Evolutionary conservation across 2,888 invertebrate genomes (phyloP).

Genomic region (Calephelis perditalis): DNA sequence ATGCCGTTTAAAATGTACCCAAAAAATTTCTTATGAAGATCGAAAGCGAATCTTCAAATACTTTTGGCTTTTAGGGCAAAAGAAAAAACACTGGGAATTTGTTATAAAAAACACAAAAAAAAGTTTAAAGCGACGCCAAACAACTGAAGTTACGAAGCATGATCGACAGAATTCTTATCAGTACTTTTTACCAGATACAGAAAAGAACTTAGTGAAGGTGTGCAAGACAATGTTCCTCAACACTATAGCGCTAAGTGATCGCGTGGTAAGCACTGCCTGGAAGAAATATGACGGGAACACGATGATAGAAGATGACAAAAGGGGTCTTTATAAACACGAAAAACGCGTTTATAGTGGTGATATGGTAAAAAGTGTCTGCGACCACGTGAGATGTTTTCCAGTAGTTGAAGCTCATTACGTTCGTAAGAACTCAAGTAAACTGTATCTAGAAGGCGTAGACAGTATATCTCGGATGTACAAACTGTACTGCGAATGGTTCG

Average conservation of each 20-base stretch:
- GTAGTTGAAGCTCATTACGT: constrained; percentile 25
- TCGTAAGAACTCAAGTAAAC: constrained; percentile 25
- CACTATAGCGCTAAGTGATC: constrained; percentile 24
- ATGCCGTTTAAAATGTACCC: too few species aligned
- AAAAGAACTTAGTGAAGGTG: background rate
- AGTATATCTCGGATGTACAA: constrained; percentile 23
- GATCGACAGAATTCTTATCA: background rate
- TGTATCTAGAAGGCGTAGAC: constrained; percentile 25
- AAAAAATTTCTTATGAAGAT: too few species aligned
- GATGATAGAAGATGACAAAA: constrained; percentile 16
- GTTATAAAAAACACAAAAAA: background rate
- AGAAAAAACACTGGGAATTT: too few species aligned
- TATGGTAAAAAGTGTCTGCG: constrained; percentile 22
- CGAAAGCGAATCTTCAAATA: too few species aligned
- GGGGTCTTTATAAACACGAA: constrained; percentile 18
- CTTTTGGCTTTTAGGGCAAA: too few species aligned
- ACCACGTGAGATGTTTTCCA: constrained; percentile 25
- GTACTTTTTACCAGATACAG: background rate
- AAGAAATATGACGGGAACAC: constrained; percentile 20
- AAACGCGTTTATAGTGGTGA: constrained; percentile 15
- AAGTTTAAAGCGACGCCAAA: constrained; percentile 9
- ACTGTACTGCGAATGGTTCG: constrained; percentile 25
- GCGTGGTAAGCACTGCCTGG: constrained; percentile 20
- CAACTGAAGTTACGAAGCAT: constrained; percentile 7
- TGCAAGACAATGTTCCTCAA: constrained; percentile 29